A percentile compares a stretch with the other conserved stretches of the same genome.
Conservation (phyloP, 2,113 vertebrate species). For the Chlorodrepanis virens region DNA sequence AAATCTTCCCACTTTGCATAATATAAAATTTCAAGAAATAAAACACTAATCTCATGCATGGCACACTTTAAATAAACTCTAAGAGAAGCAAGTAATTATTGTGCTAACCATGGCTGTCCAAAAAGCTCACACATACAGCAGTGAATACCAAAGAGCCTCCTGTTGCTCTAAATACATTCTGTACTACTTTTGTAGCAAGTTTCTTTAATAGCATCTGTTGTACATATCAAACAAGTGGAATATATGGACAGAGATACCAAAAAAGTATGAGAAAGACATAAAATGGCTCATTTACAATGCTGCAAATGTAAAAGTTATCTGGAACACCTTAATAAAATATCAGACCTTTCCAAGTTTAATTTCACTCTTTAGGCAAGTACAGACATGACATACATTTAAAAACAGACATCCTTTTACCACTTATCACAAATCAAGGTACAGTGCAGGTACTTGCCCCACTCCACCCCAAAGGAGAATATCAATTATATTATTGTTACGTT, state of each 20-base stretch:
- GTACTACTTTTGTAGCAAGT: slow-evolving; percentile 47
- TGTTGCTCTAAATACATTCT: background rate
- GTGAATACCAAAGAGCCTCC: slow-evolving; percentile 37
- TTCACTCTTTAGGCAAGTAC: slow-evolving; percentile 70
- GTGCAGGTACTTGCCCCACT: slow-evolving; percentile 3
- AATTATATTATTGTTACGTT: slow-evolving; percentile 93
- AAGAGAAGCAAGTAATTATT: slow-evolving; percentile 61
- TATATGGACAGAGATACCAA: slow-evolving; percentile 50
- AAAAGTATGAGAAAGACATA: slow-evolving; percentile 71
- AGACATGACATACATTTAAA: slow-evolving; percentile 64
- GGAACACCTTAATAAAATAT: slow-evolving; percentile 56
- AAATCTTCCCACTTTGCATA: slow-evolving; percentile 60
- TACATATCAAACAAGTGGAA: slow-evolving; percentile 58
- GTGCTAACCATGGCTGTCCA: slow-evolving; percentile 64
- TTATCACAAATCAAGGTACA: slow-evolving; percentile 66
- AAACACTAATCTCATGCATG: slow-evolving; percentile 70
- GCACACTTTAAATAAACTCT: slow-evolving; percentile 49
- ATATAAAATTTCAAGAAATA: slow-evolving; percentile 61
- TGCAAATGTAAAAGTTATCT: slow-evolving; percentile 69
- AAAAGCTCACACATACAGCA: slow-evolving; percentile 6
- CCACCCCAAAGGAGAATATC: background rate
- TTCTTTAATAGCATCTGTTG: slow-evolving; percentile 54
- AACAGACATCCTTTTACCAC: slow-evolving; percentile 67
- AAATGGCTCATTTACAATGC: slow-evolving; percentile 64
- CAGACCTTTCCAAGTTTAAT: slow-evolving; percentile 68